A percentile compares a stretch with the other conserved stretches of the same genome.
phyloP scores from a whole-genome alignment of 2,113 vertebrate genomes.

The Callospermophilus lateralis region DNA sequence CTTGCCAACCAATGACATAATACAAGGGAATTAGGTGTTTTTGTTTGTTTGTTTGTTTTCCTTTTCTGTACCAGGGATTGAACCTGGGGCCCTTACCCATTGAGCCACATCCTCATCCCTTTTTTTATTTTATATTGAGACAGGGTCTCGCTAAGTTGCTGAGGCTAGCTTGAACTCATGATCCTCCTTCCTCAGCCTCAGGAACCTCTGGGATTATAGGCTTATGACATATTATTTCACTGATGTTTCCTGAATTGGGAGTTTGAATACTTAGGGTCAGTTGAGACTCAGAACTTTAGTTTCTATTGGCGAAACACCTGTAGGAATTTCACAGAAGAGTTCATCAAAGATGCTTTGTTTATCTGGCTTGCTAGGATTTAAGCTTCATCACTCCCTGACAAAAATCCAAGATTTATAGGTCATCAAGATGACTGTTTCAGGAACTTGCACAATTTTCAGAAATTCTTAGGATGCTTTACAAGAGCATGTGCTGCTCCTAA shows the following conservation, averaged over 20 bases:
- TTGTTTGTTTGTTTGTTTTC: too few species aligned
- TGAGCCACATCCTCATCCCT: too few species aligned
- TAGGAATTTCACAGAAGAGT: constrained; percentile 52
- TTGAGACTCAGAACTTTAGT: constrained; percentile 20
- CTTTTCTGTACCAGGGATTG: too few species aligned
- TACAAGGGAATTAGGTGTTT: not conserved
- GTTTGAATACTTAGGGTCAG: constrained; percentile 20
- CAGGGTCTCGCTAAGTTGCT: too few species aligned
- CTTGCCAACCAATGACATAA: not conserved
- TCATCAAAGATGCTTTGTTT: constrained; percentile 69
- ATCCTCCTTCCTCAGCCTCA: too few species aligned
- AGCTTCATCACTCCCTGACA: constrained; percentile 57
- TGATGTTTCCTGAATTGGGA: constrained; percentile 44
- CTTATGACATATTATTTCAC: constrained; percentile 13
- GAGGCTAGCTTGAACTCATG: too few species aligned
- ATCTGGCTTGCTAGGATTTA: constrained; percentile 54
- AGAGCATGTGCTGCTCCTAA: not conserved
- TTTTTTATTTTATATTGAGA: too few species aligned
- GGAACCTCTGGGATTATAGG: too few species aligned
- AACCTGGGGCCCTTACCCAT: too few species aligned
- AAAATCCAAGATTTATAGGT: constrained; percentile 74
- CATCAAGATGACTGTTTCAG: constrained; percentile 43
- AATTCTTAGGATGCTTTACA: constrained; percentile 55
- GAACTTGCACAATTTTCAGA: constrained; percentile 78
- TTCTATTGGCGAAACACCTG: constrained; percentile 53